Evolutionary conservation across 1,140 invertebrate species (phyloP), one percentile per base, ranked within the genome.

Genomic region (Orius laevigatus): DNA sequence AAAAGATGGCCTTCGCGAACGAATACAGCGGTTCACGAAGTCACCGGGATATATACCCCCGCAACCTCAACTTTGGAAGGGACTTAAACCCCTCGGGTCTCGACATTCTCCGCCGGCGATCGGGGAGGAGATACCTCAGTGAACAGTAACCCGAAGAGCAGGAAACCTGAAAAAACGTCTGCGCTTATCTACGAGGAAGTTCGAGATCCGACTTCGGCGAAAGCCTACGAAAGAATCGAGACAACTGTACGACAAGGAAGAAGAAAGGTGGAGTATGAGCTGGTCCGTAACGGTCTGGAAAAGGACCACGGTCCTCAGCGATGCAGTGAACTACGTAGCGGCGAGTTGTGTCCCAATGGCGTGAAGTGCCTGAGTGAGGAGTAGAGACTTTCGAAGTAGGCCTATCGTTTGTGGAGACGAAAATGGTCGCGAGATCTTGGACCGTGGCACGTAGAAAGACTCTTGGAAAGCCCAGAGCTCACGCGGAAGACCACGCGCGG

Each of bases 311-410:
- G 35, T 48, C 12, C 44, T 46, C n/a, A 51, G 43, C 33, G 33
- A 36, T 46, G 48, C 31, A 10, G 41, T 16, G 6, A 43, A 43
- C 5, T 33, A 10, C 12, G 33, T 47, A 3, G 39, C 48, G 15
- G 41, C 38, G 3, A 49, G 8, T 40, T 44, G 10, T 46, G 46
- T 19, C 48, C 46, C 1, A 33, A 47, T 33, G 38, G 3, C 45
- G 33, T 39, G 3, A 39, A 31, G 46, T 19, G 38, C 46, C 39
- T n/a, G n/a, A n/a, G 15, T 10, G 5, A 19, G 19, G 46, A 16
- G 8, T 10, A 32, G 39, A 15, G 12, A 14, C 62, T 74, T 78
- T 78, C 74, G 67, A 71, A 25, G 25, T 3, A 4, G 25, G 25
- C 25, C 8, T 25, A 25, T 8, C 25, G 25, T 8, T 25, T 25